Evolutionary conservation across 2,888 invertebrate genomes (phyloP).

Genomic region (Chrysotoxum bicinctum): DNA sequence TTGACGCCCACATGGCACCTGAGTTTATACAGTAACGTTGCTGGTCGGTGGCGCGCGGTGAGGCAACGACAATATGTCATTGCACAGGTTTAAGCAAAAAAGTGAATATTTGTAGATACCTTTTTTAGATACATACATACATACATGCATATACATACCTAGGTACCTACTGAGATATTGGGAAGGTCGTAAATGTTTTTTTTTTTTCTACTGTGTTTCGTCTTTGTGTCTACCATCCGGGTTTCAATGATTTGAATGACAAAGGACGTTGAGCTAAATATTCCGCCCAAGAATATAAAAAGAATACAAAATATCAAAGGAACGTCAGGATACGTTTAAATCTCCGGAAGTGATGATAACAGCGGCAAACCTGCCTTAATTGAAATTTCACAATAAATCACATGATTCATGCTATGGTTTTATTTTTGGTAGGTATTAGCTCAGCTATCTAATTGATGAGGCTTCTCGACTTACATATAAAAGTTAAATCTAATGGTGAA

Average conservation of each 20-base stretch:
- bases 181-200: constrained; percentile 53
- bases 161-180: not conserved
- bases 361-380: constrained; percentile 47
- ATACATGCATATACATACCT: not conserved
- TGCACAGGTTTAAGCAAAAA: constrained; percentile 43
- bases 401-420: constrained; percentile 50
- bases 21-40: too few species aligned
- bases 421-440: not conserved
- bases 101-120: not conserved
- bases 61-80: constrained; percentile 40
- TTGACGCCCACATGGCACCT: constrained; percentile 59
- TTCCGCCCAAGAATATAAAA: not conserved
- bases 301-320: constrained; percentile 27
- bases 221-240: not conserved
- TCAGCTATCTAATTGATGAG: constrained; percentile 40
- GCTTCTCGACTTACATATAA: constrained; percentile 8
- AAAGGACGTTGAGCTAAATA: constrained; percentile 25
- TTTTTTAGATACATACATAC: not conserved
- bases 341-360: constrained; percentile 59
- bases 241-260: constrained; percentile 49
- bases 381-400: constrained; percentile 50
- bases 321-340: constrained; percentile 18
- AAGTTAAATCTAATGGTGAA: not conserved
- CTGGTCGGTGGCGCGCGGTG: not conserved
- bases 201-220: not conserved